phyloP scores from a whole-genome alignment of 2,113 vertebrate genomes.

The Phocoena phocoena region DNA sequence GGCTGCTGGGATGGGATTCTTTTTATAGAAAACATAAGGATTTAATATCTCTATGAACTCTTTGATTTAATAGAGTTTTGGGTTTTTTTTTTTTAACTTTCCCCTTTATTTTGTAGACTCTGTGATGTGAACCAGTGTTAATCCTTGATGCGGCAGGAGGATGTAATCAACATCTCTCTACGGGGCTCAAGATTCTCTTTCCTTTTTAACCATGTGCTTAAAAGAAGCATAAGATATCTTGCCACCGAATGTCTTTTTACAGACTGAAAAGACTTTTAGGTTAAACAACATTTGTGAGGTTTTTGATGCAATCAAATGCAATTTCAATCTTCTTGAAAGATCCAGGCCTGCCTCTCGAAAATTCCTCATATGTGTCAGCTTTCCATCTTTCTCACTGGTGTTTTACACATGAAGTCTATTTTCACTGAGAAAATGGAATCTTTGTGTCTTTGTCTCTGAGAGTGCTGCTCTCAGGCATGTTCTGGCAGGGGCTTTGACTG shows the following conservation, averaged over 20 bases:
- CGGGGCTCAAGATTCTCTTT: slow-evolving; percentile 51
- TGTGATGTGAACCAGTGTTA: neutral
- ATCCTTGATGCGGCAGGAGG: neutral
- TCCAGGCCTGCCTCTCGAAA: slow-evolving; percentile 63
- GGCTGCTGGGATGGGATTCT: slow-evolving; percentile 60
- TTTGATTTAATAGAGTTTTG: slow-evolving; percentile 63
- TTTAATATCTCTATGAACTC: slow-evolving; percentile 54
- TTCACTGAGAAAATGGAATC: slow-evolving; percentile 84
- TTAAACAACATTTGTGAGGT: slow-evolving; percentile 72
- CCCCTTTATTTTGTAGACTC: neutral
- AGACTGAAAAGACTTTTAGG: slow-evolving; percentile 59
- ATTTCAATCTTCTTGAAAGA: slow-evolving; percentile 72
- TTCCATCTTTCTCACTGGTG: slow-evolving; percentile 73
- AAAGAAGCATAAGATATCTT: slow-evolving; percentile 49
- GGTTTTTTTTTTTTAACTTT: neutral
- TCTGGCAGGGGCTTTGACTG: slow-evolving; percentile 88
- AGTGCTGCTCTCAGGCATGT: slow-evolving; percentile 88
- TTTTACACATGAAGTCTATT: slow-evolving; percentile 79
- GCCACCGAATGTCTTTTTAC: slow-evolving; percentile 38
- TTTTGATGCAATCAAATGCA: slow-evolving; percentile 70
- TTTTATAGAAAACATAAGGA: slow-evolving; percentile 71
- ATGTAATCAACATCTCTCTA: neutral
- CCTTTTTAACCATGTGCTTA: slow-evolving; percentile 63
- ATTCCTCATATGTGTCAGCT: slow-evolving; percentile 46
- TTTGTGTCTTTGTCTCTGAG: slow-evolving; percentile 93